phyloP scores from a whole-genome alignment of 2,888 invertebrate genomes.

The Synergus itoensis region DNA sequence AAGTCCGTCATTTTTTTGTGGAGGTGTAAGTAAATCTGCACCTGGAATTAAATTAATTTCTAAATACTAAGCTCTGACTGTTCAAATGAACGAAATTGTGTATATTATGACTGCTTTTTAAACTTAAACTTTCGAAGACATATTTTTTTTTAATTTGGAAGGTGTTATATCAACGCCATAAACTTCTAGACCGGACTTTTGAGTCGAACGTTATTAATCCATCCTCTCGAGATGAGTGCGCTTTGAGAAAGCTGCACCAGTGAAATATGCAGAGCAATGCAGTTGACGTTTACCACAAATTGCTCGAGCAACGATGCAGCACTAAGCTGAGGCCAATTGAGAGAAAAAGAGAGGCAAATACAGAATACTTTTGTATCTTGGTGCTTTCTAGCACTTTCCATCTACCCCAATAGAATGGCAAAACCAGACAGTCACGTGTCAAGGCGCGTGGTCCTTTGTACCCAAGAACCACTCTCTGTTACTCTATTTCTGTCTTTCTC shows the following conservation, averaged over 20 bases:
- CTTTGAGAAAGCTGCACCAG: slow-evolving; percentile 6
- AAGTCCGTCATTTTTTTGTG: slow-evolving; percentile 81
- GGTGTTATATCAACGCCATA: background rate
- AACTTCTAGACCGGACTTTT: background rate
- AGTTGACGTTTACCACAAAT: slow-evolving; percentile 70
- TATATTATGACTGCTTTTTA: too few relatives aligned
- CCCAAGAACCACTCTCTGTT: slow-evolving; percentile 30
- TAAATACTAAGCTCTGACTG: too few relatives aligned
- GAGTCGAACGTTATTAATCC: background rate
- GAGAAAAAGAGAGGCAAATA: slow-evolving; percentile 55
- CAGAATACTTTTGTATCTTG: slow-evolving; percentile 49
- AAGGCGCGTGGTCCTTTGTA: slow-evolving; percentile 64
- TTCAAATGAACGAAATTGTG: too few relatives aligned
- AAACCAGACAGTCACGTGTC: slow-evolving; percentile 54
- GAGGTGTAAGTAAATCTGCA: slow-evolving; percentile 80
- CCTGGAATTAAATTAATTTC: slow-evolving; percentile 73
- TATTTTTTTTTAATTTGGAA: too few relatives aligned
- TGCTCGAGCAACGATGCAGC: slow-evolving; percentile 69
- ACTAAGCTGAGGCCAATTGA: slow-evolving; percentile 73
- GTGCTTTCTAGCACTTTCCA: slow-evolving; percentile 55
- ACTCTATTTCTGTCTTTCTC: slow-evolving; percentile 49
- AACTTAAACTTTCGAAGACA: too few relatives aligned
- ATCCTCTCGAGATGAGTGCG: background rate
- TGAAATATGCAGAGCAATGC: slow-evolving; percentile 62
- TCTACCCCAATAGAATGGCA: slow-evolving; percentile 45